Percentiles rank a stretch among this genome's conserved stretches.
These are phyloP conservation scores for Callinectes sapidus DNA, from an alignment of 2,888 invertebrate genomes.

Conservation along the genomic window DNA sequence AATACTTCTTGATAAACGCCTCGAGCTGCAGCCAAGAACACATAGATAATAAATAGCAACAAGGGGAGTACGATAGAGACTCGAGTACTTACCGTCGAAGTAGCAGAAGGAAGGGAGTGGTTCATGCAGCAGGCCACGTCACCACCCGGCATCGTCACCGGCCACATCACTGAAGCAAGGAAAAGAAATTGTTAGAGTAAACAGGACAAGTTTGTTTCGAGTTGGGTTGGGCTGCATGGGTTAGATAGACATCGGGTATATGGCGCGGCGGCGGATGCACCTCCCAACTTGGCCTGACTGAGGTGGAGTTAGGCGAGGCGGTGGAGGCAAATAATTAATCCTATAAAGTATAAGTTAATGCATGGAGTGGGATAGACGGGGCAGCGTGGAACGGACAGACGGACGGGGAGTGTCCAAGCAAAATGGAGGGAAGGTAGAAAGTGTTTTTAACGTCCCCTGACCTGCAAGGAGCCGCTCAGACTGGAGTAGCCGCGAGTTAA, in stretches of 20 bases:
- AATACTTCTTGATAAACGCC: neutral
- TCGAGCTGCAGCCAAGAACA: neutral
- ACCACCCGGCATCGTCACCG: neutral
- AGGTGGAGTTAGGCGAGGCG: neutral
- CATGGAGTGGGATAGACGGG: neutral
- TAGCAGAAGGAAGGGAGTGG: neutral
- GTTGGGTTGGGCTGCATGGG: neutral
- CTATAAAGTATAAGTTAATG: neutral
- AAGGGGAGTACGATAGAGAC: neutral
- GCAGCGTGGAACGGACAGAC: neutral
- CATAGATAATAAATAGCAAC: neutral
- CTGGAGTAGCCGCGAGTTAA: neutral
- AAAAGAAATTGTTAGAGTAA: neutral
- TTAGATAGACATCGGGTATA: neutral
- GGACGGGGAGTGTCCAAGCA: neutral
- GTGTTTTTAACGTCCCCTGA: neutral
- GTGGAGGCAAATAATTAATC: neutral
- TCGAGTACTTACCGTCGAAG: neutral
- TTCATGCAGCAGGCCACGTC: neutral
- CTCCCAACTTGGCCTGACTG: neutral
- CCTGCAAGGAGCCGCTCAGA: neutral
- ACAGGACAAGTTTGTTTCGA: slow-evolving; percentile 4
- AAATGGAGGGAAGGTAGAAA: neutral
- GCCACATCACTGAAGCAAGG: neutral
- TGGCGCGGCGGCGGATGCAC: neutral